Evolutionary conservation across 2,113 vertebrate genomes (phyloP), one percentile per base, ranked within the genome.

Genomic region (Cervus canadensis): DNA sequence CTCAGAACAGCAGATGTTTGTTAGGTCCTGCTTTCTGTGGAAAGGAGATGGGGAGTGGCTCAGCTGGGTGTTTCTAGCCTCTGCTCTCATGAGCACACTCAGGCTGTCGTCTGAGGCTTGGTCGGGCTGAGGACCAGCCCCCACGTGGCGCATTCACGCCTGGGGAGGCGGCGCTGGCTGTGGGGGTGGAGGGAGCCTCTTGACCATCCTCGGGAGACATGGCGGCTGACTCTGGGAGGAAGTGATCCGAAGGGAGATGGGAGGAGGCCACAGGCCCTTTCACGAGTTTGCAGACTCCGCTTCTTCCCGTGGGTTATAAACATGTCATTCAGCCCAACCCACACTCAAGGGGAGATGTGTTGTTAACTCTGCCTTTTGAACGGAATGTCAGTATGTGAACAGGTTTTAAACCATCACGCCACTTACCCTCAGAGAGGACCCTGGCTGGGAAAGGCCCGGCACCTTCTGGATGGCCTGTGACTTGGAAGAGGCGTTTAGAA

Each of bases 91-190:
- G 1, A 23, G 28, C 1, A 0, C 6, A 3, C 15, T 21, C 7
- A 5, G 50, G 89, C 91, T n/a, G 16, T 4, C 45, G 1, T 48
- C 33, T 2, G 62, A 60, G 87, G 12, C 26, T 3, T 2, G 19
- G 2, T 6, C 4, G 7, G 45, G 43, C 45, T 5, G 28, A 71
- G 17, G 9, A 2, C 28, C 30, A 3, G 7, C 17, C 30, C 2
- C 25, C 2, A 3, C 1, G 2, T 0, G 4, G 30, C 0, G 0
- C 28, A 1, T 9, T 1, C 67, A 25, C 0, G 0, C 81, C 43
- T 48, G 71, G 28, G n/a, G 3, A 4, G 19, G 54, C 0, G 2
- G 21, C 0, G 13, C 81, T 23, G 48, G 52, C 64, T 25, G 2
- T 26, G 1, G 17, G 36, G 40, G 40, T 40, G 40, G 7, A 0